Conservation (phyloP, 2,113 vertebrate species). For the Camarhynchus parvulus region DNA sequence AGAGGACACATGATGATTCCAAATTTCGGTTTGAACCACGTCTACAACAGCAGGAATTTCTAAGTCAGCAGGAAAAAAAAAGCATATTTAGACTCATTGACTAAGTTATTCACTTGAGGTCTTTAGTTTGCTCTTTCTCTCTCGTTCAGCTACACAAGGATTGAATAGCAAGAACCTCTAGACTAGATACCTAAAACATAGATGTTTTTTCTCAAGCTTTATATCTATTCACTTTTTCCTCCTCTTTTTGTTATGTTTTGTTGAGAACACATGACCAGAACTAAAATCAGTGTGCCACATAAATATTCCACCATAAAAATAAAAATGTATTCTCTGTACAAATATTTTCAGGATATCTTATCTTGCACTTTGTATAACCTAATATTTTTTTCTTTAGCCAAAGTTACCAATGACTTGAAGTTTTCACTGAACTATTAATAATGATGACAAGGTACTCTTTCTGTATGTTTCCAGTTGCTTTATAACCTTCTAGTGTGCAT, state of each 20-base stretch:
- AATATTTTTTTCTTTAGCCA: not conserved
- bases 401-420: not conserved
- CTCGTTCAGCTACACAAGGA: not conserved
- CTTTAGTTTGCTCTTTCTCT: not conserved
- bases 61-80: not conserved
- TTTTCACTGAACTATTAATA: not conserved
- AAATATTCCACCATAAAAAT: not conserved
- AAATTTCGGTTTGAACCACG: conserved; percentile 13
- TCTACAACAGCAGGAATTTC: not conserved
- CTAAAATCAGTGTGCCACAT: not conserved
- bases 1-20: not conserved
- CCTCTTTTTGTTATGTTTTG: not conserved
- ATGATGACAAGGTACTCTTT: not conserved
- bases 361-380: not conserved
- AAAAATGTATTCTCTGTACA: no score
- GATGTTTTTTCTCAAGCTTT: not conserved
- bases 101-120: not conserved
- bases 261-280: not conserved
- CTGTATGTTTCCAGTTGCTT: not conserved
- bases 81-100: not conserved
- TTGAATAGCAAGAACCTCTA: not conserved
- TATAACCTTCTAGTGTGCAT: not conserved
- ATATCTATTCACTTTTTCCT: not conserved
- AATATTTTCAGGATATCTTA: not conserved
- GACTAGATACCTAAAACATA: not conserved